These are phyloP conservation scores for Hystrix brachyura DNA, from an alignment of 2,113 vertebrate genomes.

Conservation along the genomic window DNA sequence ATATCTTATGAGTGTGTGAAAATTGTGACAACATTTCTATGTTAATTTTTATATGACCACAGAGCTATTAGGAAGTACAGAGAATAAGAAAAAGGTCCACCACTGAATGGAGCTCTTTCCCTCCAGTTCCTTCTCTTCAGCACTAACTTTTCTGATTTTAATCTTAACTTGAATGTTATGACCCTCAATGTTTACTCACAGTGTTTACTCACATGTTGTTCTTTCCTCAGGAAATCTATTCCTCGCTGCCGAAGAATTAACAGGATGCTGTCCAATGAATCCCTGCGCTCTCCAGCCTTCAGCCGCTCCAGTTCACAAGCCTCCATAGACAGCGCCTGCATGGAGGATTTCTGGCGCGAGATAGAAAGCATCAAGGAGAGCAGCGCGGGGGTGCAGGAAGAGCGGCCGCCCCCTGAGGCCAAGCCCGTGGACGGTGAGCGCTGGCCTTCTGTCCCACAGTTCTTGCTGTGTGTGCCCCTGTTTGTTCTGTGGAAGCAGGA, in stretches of 20 bases:
- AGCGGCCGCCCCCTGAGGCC: constrained; percentile 86
- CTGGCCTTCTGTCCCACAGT: too few species aligned
- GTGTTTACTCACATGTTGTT: not conserved
- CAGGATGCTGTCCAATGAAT: constrained; percentile 92
- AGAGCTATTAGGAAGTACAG: not conserved
- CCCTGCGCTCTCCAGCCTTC: constrained; percentile 85
- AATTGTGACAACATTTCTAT: not conserved
- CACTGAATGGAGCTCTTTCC: not conserved
- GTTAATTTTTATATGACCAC: not conserved
- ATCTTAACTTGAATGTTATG: not conserved
- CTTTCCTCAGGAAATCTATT: constrained; percentile 89
- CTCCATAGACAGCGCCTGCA: constrained; percentile 90
- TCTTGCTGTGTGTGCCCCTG: not conserved
- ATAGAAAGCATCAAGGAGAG: constrained; percentile 91
- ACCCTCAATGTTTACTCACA: not conserved
- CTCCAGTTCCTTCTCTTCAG: not conserved
- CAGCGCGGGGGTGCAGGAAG: constrained; percentile 85
- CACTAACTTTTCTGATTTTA: not conserved
- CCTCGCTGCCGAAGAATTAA: constrained; percentile 87
- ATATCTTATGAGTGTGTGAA: not conserved
- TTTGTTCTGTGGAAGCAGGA: not conserved
- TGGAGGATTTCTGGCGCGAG: constrained; percentile 95
- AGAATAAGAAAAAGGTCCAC: not conserved
- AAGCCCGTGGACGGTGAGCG: constrained; percentile 91
- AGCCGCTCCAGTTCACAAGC: constrained; percentile 89